Conservation (phyloP, 2,113 vertebrate genomes). For the Regulus satrapa region DNA sequence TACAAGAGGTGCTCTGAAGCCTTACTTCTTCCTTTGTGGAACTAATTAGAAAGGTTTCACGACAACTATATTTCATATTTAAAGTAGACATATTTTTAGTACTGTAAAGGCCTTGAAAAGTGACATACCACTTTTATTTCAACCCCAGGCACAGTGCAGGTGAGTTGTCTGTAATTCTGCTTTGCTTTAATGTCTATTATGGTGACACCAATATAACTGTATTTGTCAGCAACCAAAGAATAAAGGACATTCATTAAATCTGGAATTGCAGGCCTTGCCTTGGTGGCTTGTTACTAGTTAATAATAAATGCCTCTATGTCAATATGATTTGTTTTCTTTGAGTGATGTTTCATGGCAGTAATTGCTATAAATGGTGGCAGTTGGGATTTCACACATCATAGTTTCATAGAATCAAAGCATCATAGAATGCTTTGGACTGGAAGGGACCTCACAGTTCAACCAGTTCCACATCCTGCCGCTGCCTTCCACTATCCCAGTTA, state of each 20-base stretch:
- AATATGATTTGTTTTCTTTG: not conserved
- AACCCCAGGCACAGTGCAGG: not conserved
- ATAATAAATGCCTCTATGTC: not conserved
- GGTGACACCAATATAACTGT: not conserved
- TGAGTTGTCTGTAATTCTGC: not conserved
- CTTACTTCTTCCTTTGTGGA: not conserved
- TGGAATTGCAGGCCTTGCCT: not conserved
- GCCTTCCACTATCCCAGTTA: not conserved
- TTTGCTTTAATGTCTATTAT: not conserved
- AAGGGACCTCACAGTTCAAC: not conserved
- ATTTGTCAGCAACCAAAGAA: not conserved
- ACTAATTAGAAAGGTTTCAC: not conserved
- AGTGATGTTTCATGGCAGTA: not conserved
- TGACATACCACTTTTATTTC: not conserved
- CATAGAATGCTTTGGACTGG: not conserved
- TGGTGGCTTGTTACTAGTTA: not conserved
- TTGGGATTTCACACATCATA: not conserved
- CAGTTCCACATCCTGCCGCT: rapidly evolving
- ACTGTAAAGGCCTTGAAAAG: not conserved
- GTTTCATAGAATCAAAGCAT: not conserved
- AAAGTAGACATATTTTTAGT: not conserved
- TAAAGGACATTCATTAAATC: not conserved
- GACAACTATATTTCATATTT: not conserved
- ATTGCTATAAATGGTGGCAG: not conserved
- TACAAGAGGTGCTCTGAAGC: not conserved